Conservation (phyloP, 1,140 invertebrate species). For the Dendrolimus punctatus region DNA sequence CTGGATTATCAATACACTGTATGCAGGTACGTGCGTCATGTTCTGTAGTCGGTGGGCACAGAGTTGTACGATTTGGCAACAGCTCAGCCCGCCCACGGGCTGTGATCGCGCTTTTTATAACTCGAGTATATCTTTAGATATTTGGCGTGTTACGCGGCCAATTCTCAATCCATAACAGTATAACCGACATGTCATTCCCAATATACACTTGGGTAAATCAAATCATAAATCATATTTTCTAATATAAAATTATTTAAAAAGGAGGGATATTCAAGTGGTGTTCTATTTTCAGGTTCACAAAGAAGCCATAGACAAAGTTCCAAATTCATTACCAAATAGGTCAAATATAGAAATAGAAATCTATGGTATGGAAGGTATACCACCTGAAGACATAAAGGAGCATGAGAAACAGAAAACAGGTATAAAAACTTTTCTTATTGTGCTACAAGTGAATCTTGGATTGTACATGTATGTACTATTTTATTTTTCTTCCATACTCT, state of each 20-base stretch:
- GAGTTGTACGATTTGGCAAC: constrained; percentile 42
- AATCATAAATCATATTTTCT: constrained; percentile 2
- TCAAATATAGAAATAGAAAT: constrained; percentile 99
- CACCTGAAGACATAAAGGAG: constrained; percentile 93
- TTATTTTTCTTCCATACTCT: constrained; percentile 35
- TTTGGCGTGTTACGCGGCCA: constrained; percentile 48
- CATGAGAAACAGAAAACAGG: constrained; percentile 91
- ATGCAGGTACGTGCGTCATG: constrained; percentile 88
- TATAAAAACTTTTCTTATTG: constrained; percentile 57
- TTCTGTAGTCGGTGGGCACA: too few species aligned
- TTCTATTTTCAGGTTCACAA: constrained; percentile 91
- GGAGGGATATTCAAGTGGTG: constrained; percentile 21
- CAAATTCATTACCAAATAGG: constrained; percentile 97
- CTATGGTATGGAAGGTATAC: constrained; percentile 99
- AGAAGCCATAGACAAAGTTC: constrained; percentile 99
- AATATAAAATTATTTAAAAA: too few species aligned
- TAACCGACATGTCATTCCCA: constrained; percentile 36
- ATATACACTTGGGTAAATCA: constrained; percentile 14
- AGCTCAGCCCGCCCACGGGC: constrained; percentile 49
- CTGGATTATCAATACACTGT: constrained; percentile 98
- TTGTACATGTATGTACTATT: constrained; percentile 62
- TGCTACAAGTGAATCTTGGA: constrained; percentile 26
- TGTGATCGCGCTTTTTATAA: constrained; percentile 41
- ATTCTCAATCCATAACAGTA: constrained; percentile 42
- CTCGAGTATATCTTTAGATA: constrained; percentile 47